These are phyloP conservation scores for Mantis religiosa DNA, from an alignment of 2,888 invertebrate genomes.

Conservation along the genomic window DNA sequence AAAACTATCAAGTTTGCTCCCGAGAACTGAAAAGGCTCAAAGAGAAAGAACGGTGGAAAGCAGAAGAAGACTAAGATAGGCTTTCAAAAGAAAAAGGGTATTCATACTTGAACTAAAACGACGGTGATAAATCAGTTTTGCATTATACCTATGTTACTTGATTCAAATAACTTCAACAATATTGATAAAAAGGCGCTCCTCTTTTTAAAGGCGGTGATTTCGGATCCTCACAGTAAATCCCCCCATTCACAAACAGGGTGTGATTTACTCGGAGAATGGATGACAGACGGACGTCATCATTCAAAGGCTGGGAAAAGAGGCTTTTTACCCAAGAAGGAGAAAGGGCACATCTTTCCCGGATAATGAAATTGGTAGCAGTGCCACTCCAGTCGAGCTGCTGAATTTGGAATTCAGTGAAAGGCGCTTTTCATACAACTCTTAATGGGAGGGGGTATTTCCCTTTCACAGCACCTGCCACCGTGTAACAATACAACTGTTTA, in stretches of 20 bases:
- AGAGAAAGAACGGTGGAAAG: not conserved
- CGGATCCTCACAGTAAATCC: not conserved
- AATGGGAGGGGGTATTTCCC: not conserved
- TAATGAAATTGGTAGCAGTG: not conserved
- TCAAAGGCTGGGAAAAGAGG: not conserved
- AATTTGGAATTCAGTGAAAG: not conserved
- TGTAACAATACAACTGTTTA: not conserved
- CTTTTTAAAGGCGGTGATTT: not conserved
- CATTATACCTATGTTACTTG: not conserved
- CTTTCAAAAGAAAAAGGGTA: not conserved
- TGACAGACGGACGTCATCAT: not conserved
- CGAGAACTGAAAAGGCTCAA: not conserved
- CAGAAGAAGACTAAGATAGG: not conserved
- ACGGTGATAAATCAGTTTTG: not conserved
- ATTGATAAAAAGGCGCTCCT: not conserved
- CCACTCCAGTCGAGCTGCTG: not conserved
- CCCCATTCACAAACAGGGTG: not conserved
- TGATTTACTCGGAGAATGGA: not conserved
- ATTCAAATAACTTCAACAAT: not conserved
- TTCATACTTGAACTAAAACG: not conserved
- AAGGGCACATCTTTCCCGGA: not conserved
- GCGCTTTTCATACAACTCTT: not conserved
- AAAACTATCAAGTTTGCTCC: no score
- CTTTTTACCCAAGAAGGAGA: not conserved
- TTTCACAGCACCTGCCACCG: not conserved